Percentiles rank a stretch among this genome's conserved stretches.
Evolutionary conservation across 1,140 invertebrate species (phyloP).

Genomic region (Harlomillsia oculata): DNA sequence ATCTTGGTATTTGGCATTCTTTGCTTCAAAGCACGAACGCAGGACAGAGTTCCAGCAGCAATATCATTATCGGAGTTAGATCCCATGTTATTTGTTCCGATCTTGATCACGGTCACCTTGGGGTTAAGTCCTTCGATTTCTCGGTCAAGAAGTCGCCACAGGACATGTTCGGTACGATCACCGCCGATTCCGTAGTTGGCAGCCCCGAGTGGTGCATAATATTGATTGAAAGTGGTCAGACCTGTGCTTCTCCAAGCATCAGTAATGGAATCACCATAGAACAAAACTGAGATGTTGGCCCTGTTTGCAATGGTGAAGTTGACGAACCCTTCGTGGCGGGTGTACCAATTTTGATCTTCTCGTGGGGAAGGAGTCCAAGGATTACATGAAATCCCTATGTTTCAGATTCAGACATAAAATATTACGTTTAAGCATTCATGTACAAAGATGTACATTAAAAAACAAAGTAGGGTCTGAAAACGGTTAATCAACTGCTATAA

Average conservation of each 20-base stretch:
- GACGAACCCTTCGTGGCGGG: background rate
- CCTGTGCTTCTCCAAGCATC: slow-evolving; percentile 8
- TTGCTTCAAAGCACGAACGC: background rate
- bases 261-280: slow-evolving; percentile 17
- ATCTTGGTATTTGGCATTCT: slow-evolving; percentile 7
- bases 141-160: slow-evolving; percentile 8
- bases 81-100: slow-evolving; percentile 16
- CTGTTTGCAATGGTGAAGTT: background rate
- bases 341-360: background rate
- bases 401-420: too few species aligned
- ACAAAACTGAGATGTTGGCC: background rate
- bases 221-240: background rate
- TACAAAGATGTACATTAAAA: too few species aligned
- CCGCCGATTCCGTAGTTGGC: slow-evolving; percentile 13
- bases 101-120: slow-evolving; percentile 13
- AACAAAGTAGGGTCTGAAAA: too few species aligned
- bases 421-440: too few species aligned
- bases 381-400: too few species aligned
- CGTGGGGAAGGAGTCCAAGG: background rate
- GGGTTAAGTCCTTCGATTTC: slow-evolving; percentile 10
- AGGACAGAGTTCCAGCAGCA: background rate
- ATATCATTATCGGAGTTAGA: background rate
- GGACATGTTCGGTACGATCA: background rate
- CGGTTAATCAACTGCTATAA: too few species aligned
- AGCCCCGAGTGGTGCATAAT: slow-evolving; percentile 9